phyloP scores from a whole-genome alignment of 2,113 vertebrate species.

The Natator depressus region DNA sequence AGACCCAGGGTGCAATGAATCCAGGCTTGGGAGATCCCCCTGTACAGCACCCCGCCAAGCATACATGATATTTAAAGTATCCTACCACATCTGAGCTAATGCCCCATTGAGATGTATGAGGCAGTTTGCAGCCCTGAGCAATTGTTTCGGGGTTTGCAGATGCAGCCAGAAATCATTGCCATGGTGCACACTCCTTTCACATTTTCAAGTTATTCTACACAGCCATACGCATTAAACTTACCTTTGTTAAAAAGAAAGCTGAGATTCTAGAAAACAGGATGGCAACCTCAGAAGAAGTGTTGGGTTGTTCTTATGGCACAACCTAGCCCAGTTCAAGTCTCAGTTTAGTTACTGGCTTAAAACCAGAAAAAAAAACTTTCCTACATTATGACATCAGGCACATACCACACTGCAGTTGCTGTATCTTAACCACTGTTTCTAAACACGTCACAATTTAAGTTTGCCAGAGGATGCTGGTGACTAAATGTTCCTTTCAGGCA shows the following conservation, averaged over 20 bases:
- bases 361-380: neutral
- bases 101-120: neutral
- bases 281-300: neutral
- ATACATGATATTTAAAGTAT: neutral
- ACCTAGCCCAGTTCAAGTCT: neutral
- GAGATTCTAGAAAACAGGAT: neutral
- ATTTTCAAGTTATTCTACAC: neutral
- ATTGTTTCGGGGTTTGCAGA: neutral
- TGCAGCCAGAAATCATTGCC: neutral
- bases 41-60: too few relatives aligned
- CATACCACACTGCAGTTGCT: neutral
- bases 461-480: neutral
- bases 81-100: neutral
- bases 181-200: neutral
- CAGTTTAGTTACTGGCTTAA: neutral
- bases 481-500: neutral
- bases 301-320: neutral
- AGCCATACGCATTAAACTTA: neutral
- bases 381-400: neutral
- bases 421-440: neutral
- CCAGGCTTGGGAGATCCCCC: too few relatives aligned
- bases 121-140: neutral
- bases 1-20: too few relatives aligned
- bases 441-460: neutral
- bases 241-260: neutral